A percentile compares a stretch with the other conserved stretches of the same genome.
These are phyloP conservation scores for Gulo gulo DNA, from an alignment of 2,113 vertebrate species.

Conservation along the genomic window DNA sequence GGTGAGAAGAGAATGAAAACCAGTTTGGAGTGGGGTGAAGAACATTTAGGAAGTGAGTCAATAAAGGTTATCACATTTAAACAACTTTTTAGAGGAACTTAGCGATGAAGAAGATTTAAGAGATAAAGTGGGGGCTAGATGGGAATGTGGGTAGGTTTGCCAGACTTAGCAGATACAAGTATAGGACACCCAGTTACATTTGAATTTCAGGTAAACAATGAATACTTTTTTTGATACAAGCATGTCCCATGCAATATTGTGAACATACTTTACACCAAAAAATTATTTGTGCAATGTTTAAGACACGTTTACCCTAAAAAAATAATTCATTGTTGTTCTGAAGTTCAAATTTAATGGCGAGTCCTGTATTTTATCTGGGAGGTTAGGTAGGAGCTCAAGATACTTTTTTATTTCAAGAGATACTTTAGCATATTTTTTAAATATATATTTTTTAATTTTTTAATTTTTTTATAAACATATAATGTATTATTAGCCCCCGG, in stretches of 20 bases:
- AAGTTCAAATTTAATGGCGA: slow-evolving; percentile 7
- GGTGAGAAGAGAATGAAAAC: neutral
- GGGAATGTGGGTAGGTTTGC: neutral
- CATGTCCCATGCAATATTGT: neutral
- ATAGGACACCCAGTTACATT: neutral
- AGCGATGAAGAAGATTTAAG: neutral
- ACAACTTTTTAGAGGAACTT: neutral
- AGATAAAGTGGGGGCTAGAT: neutral
- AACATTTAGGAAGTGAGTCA: neutral
- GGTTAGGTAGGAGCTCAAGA: neutral
- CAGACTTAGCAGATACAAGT: slow-evolving; percentile 5
- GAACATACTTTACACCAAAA: neutral
- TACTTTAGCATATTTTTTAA: neutral
- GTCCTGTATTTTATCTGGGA: neutral
- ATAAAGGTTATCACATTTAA: neutral
- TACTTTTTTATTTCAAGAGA: neutral
- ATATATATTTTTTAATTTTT: too few relatives aligned
- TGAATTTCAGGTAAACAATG: neutral
- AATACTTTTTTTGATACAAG: neutral
- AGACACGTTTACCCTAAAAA: neutral
- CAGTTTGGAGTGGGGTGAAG: neutral
- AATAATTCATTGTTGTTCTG: neutral
- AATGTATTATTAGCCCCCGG: too few relatives aligned
- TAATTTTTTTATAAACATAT: too few relatives aligned
- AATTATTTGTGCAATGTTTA: neutral